Base-by-base conservation (phyloP, 2,888 invertebrate genomes). In the Spodoptera picta region DNA sequence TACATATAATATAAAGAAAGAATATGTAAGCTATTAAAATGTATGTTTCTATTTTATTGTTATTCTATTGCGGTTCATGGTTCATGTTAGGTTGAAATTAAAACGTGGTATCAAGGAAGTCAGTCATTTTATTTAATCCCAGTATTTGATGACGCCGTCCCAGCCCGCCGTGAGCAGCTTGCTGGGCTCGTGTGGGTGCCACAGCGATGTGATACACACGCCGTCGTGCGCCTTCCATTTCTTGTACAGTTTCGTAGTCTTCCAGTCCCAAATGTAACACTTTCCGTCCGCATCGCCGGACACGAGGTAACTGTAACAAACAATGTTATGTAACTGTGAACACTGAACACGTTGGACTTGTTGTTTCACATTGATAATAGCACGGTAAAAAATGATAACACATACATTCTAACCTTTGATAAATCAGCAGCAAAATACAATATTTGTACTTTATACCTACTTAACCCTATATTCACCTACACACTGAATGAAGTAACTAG, bases 191-290 rank as follows among this genome's bases (percentile, higher is more conserved):
- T 99, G 99, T 0, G 99, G 99, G 95, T 99, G 99, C 99, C 99
- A 99, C 14, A 99, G 94, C 0, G 97, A 96, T 14, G 97, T 96
- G 69, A 99, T 99, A 87, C 99, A 99, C 14, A 99, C 99, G 66
- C 98, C 98, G 79, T 99, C 99, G 88, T 99, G 99, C 0, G 99
- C 99, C 91, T 99, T 99, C 98, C 99, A 99, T 88, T 99, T 99
- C 90, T 98, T 99, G 92, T 98, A 99, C 69, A 99, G 95, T 93
- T 99, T 99, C 72, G 99, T 99, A 0, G 99, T 99, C 90, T 99
- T 99, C 99, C 99, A 99, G 88, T 99, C 99, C 99, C 99, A 99
- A 49, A 99, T 97, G 91, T 98, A 99, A 83, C 99, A 97, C 92
- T 99, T 99, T 10, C 99, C 99, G 93, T 99, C 99, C 0, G 99